Percentiles rank a stretch among this genome's conserved stretches.
Evolutionary conservation across 2,113 vertebrate genomes (phyloP).

Genomic region (Myrmecobius fasciatus): DNA sequence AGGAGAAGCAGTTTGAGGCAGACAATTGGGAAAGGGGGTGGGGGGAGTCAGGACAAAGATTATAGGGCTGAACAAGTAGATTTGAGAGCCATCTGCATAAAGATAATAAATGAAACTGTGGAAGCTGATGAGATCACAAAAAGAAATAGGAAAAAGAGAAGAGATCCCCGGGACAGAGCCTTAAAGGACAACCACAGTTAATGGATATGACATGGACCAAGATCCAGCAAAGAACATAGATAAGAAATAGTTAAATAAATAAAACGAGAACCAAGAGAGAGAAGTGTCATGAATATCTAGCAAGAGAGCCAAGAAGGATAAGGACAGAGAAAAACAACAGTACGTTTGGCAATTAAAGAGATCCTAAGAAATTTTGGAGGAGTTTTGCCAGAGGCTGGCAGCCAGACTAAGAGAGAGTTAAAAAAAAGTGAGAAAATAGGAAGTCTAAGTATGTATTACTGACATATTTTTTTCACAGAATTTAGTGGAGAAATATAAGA

Average conservation of each 20-base stretch:
- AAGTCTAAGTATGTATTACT: not conserved
- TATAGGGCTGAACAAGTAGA: not conserved
- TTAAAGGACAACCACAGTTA: not conserved
- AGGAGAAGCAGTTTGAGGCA: not conserved
- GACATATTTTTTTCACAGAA: not conserved
- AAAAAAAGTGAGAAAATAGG: not conserved
- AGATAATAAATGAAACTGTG: not conserved
- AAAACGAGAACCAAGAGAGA: too few relatives aligned
- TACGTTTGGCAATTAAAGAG: not conserved
- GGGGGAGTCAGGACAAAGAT: not conserved
- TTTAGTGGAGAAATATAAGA: not conserved
- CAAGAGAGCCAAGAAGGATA: not conserved
- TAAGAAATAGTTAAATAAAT: not conserved
- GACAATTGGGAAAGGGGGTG: not conserved
- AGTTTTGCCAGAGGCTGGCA: not conserved
- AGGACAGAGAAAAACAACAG: not conserved
- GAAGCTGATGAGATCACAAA: not conserved
- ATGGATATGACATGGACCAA: not conserved
- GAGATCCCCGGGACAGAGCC: not conserved
- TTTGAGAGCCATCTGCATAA: not conserved
- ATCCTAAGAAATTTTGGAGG: not conserved
- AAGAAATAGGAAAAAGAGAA: not conserved
- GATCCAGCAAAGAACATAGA: not conserved
- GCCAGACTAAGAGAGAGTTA: not conserved
- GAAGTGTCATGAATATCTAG: not conserved